phyloP scores from a whole-genome alignment of 2,888 invertebrate species.

The Acronicta leporina region DNA sequence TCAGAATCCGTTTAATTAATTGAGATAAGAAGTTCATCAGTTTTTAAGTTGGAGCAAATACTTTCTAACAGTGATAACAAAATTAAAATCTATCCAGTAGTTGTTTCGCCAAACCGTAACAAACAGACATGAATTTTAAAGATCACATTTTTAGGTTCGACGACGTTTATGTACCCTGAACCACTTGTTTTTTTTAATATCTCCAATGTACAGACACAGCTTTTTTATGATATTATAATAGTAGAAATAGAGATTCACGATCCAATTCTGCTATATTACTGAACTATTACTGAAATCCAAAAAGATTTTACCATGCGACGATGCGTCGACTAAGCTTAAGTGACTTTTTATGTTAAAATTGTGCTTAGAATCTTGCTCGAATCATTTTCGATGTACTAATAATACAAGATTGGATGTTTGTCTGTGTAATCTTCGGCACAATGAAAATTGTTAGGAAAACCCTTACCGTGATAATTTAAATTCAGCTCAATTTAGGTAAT shows the following conservation, averaged over 20 bases:
- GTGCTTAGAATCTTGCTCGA: slow-evolving; percentile 52
- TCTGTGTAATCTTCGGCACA: not conserved
- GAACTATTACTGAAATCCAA: slow-evolving; percentile 21
- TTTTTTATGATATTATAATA: no score
- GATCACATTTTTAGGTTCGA: no score
- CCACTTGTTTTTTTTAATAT: no score
- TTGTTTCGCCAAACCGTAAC: no score
- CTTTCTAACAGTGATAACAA: no score
- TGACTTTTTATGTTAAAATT: slow-evolving; percentile 66
- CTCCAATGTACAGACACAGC: no score
- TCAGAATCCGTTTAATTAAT: no score
- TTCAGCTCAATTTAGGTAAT: not conserved
- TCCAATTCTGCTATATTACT: slow-evolving; percentile 26
- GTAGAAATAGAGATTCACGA: not conserved
- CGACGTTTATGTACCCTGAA: no score
- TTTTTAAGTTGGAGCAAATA: no score
- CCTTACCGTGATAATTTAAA: not conserved
- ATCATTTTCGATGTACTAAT: slow-evolving; percentile 56
- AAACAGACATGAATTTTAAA: no score
- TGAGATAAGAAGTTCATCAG: no score
- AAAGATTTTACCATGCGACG: slow-evolving; percentile 48
- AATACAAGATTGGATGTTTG: slow-evolving; percentile 7
- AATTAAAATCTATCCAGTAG: no score
- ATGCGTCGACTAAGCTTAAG: slow-evolving; percentile 56
- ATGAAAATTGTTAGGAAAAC: not conserved